Base-by-base conservation (phyloP, 2,797 vertebrate species). In the Anguilla megastoma region DNA sequence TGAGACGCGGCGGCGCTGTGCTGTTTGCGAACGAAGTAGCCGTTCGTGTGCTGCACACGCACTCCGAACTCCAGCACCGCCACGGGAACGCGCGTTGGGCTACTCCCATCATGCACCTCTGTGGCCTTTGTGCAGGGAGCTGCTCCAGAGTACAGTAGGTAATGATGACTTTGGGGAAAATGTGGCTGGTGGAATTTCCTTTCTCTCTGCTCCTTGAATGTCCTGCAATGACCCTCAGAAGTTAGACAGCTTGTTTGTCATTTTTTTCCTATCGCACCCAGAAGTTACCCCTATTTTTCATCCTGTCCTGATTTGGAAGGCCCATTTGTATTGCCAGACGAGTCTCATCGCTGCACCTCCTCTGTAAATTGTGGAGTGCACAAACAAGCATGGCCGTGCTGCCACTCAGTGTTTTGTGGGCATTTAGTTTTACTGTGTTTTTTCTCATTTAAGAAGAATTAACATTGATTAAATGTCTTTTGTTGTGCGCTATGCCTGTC, bases 1-100 rank as follows among this genome's bases (percentile, higher is more conserved):
- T 69, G 54, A 0, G 50, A 89, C 76, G 45, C 86, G 33, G 7
- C 82, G 86, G 76, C 16, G 66, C 54, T 30, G 54, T 36, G 71
- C 21, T 66, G 63, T 58, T 3, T 16, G 24, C 45, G 66, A 50
- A 4, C 24, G 24, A 7, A 12, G 30, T 76, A 58, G 48, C 71
- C 41, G 2, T 9, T 82, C 6, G 45, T 83, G 9, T 71, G 41
- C 60, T 84, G 69, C 10, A 27, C 10, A 27, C 9, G 4, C 24
- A 30, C 36, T 5, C n/a, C 24, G 0, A 3, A 41, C 12, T 63
- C 79, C 60, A 9, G 3, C 76, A 76, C n/a, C 69, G 8, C 50
- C 21, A 24, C 16, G 71, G 16, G 60, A 84, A 58, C 48, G 18
- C 45, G 36, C 69, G 18, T 76, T 63, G 10, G 71, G 71, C 36